phyloP scores from a whole-genome alignment of 1,140 invertebrate species.

The Conus betulinus region DNA sequence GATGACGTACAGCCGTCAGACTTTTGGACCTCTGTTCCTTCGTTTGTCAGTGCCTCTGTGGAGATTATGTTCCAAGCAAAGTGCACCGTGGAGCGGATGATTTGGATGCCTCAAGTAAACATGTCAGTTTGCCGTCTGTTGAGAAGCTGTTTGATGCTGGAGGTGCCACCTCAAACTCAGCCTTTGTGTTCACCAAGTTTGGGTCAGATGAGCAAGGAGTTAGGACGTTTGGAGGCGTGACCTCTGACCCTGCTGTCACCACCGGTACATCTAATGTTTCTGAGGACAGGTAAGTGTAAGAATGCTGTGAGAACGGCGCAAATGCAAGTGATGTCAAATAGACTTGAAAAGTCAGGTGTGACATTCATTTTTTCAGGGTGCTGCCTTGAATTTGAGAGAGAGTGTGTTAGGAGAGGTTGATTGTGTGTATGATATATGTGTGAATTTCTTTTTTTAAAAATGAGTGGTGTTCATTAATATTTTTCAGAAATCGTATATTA shows the following conservation, averaged over 20 bases:
- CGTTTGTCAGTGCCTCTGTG: conserved; percentile 32
- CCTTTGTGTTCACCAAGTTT: conserved; percentile 61
- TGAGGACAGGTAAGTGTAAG: conserved; percentile 18
- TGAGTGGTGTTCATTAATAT: no score
- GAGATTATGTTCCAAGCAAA: conserved; percentile 51
- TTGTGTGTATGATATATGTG: no score
- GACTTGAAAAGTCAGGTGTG: no score
- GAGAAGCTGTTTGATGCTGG: conserved; percentile 53
- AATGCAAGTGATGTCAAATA: no score
- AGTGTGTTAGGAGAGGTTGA: no score
- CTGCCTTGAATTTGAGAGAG: no score
- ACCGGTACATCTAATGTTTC: conserved; percentile 42
- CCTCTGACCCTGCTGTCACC: conserved; percentile 47
- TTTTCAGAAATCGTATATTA: no score
- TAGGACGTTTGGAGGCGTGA: conserved; percentile 46
- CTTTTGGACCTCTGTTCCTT: conserved; percentile 48
- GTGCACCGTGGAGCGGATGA: conserved; percentile 46
- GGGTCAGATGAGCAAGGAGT: conserved; percentile 50
- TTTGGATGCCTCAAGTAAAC: conserved; percentile 53
- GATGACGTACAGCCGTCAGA: conserved; percentile 42
- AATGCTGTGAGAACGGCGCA: no score
- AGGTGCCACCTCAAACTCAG: conserved; percentile 44
- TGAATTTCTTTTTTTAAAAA: no score
- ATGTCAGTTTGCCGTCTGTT: conserved; percentile 41
- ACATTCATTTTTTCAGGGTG: no score